Evolutionary conservation across 1,140 invertebrate genomes (phyloP).

Genomic region (Lamellibrachia luymesi): DNA sequence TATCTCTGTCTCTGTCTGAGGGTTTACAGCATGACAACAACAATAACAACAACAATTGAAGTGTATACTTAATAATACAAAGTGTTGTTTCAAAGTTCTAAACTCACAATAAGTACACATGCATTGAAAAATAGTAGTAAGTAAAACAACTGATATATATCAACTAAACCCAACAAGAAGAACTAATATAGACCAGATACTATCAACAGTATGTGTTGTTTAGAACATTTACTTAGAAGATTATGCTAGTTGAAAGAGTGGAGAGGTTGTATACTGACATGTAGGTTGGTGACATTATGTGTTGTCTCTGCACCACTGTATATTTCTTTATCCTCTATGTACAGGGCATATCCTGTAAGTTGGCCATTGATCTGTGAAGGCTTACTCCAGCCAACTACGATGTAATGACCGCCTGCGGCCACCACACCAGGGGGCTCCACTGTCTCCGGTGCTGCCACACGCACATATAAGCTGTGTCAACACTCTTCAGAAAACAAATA

Average conservation of each 20-base stretch:
- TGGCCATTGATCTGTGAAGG: conserved; percentile 50
- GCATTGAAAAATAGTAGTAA: no score
- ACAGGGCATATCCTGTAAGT: conserved; percentile 50
- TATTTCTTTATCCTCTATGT: conserved; percentile 38
- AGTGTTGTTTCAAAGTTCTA: no score
- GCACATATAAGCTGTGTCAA: not conserved
- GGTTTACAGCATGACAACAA: no score
- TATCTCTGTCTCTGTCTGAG: no score
- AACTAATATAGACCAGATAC: no score
- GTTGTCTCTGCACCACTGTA: conserved; percentile 41
- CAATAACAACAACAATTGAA: no score
- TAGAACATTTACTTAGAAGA: not conserved
- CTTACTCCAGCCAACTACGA: conserved; percentile 41
- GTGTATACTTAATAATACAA: no score
- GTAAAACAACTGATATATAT: no score
- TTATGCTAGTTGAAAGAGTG: not conserved
- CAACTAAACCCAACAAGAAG: no score
- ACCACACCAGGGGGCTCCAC: conserved; percentile 29
- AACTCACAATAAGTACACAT: no score
- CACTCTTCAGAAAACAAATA: no score
- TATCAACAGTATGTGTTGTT: not conserved
- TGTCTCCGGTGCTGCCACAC: conserved; percentile 40
- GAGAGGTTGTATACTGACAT: conserved; percentile 8
- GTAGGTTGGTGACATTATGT: conserved; percentile 40
- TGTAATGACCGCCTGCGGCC: conserved; percentile 31